These are phyloP conservation scores for Palythoa grandis DNA, from an alignment of 92 coral and sea anemone genomes.

Conservation along the genomic window DNA sequence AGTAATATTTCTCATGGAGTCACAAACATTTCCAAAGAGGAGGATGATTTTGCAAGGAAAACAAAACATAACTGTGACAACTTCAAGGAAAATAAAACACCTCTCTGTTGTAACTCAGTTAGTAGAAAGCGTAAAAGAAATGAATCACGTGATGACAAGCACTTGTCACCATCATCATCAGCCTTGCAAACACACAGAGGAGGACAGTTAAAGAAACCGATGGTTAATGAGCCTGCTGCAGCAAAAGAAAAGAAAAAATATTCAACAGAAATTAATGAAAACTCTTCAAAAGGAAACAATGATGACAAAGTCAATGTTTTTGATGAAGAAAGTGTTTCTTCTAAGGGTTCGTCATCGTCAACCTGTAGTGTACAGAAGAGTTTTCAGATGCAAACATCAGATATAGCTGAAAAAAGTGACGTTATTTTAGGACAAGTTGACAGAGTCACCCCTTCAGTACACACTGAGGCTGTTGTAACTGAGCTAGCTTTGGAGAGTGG, in stretches of 20 bases:
- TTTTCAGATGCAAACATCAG: background rate
- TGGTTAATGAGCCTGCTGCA: background rate
- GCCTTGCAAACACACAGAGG: background rate
- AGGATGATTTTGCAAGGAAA: background rate
- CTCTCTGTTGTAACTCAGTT: background rate
- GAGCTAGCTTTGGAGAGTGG: background rate
- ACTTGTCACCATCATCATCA: background rate
- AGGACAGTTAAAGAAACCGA: background rate
- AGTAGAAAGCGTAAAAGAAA: slow-evolving; percentile 22
- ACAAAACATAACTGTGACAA: background rate
- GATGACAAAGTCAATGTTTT: background rate
- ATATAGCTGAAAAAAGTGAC: background rate
- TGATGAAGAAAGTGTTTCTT: background rate
- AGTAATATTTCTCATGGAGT: background rate
- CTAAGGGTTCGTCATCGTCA: background rate
- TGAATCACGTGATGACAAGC: background rate
- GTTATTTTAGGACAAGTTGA: background rate
- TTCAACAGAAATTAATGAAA: background rate
- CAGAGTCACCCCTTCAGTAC: background rate
- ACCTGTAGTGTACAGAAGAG: background rate
- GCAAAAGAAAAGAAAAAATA: background rate
- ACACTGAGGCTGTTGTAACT: background rate
- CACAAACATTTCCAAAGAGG: background rate
- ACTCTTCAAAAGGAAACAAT: background rate
- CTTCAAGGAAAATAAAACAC: slow-evolving; percentile 15